Evolutionary conservation across 2,797 vertebrate species (phyloP), one percentile per base, ranked within the genome.

Genomic region (Mus minutoides): DNA sequence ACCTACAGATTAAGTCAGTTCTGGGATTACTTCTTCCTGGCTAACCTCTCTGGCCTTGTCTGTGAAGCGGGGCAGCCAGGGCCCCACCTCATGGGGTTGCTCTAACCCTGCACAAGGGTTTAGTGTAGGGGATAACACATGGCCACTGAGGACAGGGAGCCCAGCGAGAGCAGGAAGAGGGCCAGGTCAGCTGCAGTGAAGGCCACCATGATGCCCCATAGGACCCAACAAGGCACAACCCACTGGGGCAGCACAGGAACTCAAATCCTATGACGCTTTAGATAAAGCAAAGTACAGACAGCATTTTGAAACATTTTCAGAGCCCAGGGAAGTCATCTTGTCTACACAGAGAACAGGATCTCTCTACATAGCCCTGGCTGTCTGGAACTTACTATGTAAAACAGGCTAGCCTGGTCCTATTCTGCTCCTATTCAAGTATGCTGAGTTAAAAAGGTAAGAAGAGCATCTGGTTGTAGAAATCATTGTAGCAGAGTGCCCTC

Each of bases 191-290:
- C 24, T 16, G 40, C 40, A 52, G 6, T 3, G 26, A 56, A 78
- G 52, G 52, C n/a, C 82, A 37, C 16, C 46, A 46, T 1, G 9
- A 62, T 40, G 31, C 1, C 24, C 31, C 52, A 10, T 16, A 24
- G 16, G 52, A 12, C 49, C 77, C 58, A 26, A 79, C 22, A 85
- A 58, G 58, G 64, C 4, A 40, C 3, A 16, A 34, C 0, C 7
- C 1, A 0, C 7, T 0, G 0, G 24, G 37, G 64, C 1, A 14
- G 29, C 7, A 14, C 11, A 5, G 69, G 12, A 58, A 16, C 22
- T 26, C 31, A 13, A n/a, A 78, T 0, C 43, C 71, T 34, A 46
- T 1, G 79, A 24, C n/a, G n/a, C n/a, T n/a, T n/a, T n/a, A n/a
- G n/a, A n/a, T n/a, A n/a, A 54, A 56, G 4, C 71, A 73, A 58